phyloP scores from a whole-genome alignment of 1,140 invertebrate species.

The Oreohelix idahoensis region DNA sequence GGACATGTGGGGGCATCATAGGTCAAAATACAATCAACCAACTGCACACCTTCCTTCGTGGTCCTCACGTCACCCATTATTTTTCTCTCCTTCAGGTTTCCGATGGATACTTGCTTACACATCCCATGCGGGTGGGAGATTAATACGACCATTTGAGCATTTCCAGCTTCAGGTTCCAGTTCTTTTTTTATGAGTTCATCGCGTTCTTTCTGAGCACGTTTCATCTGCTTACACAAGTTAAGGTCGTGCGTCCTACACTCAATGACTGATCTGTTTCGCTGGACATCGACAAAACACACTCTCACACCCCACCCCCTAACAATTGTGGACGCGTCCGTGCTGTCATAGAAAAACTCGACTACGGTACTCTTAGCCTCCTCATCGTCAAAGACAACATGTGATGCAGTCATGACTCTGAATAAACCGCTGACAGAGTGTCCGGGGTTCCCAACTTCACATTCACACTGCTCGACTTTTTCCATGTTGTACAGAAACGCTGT shows the following conservation, averaged over 20 bases:
- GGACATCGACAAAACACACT: not conserved
- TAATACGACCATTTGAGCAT: not conserved
- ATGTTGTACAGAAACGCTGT: not conserved
- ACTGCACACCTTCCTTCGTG: not conserved
- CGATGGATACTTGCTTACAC: not conserved
- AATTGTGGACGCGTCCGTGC: not conserved
- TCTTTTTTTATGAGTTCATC: not conserved
- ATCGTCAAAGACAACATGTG: not conserved
- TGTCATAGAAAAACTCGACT: slow-evolving; percentile 1
- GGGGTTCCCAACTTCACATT: not conserved
- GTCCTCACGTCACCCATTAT: not conserved
- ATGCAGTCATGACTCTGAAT: not conserved
- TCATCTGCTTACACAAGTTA: not conserved
- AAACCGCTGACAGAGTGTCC: not conserved
- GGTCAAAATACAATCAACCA: not conserved
- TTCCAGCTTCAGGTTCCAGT: not conserved
- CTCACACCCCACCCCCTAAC: not conserved
- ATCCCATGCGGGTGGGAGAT: slow-evolving; percentile 8
- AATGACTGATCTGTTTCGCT: slow-evolving; percentile 2
- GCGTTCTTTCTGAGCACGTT: not conserved
- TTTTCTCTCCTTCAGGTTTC: not conserved
- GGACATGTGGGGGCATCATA: slow-evolving; percentile 6
- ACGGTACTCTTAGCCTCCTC: not conserved
- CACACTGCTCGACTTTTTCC: not conserved
- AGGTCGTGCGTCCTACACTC: slow-evolving; percentile 8